These are phyloP conservation scores for Rhadina sibilatrix DNA, from an alignment of 2,113 vertebrate species.

Conservation along the genomic window DNA sequence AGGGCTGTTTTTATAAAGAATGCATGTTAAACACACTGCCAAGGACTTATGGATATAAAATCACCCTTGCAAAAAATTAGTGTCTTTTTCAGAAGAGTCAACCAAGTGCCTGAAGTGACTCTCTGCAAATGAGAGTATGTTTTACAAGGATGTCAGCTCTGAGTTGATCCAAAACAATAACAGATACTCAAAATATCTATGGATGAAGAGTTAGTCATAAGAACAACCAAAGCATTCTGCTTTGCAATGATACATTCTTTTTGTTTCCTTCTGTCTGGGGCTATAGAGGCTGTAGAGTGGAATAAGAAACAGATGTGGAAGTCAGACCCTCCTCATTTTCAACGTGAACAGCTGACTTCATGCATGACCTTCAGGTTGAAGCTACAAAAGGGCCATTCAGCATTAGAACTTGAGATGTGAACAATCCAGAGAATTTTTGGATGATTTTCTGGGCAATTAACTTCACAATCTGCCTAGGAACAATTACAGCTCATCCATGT, in stretches of 20 bases:
- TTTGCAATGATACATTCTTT: neutral
- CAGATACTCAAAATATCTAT: neutral
- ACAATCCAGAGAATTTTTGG: neutral
- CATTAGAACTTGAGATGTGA: neutral
- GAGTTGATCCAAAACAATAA: neutral
- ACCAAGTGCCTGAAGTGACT: neutral
- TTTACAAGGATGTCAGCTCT: neutral
- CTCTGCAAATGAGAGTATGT: neutral
- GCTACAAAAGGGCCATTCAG: neutral
- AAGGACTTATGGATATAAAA: neutral
- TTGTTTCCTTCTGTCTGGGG: neutral
- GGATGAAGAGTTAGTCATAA: neutral
- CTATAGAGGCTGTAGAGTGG: neutral
- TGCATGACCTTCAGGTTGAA: neutral
- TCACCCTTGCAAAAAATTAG: neutral
- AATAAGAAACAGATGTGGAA: neutral
- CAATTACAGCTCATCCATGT: neutral
- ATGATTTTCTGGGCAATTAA: conserved; percentile 22
- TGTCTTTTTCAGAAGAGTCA: neutral
- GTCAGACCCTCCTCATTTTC: neutral
- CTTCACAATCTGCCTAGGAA: neutral
- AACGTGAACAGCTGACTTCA: neutral
- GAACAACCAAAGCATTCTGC: neutral
- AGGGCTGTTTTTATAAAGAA: neutral
- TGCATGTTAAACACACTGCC: neutral